Base-by-base conservation (phyloP, 2,113 vertebrate genomes). In the Epinephelus moara region DNA sequence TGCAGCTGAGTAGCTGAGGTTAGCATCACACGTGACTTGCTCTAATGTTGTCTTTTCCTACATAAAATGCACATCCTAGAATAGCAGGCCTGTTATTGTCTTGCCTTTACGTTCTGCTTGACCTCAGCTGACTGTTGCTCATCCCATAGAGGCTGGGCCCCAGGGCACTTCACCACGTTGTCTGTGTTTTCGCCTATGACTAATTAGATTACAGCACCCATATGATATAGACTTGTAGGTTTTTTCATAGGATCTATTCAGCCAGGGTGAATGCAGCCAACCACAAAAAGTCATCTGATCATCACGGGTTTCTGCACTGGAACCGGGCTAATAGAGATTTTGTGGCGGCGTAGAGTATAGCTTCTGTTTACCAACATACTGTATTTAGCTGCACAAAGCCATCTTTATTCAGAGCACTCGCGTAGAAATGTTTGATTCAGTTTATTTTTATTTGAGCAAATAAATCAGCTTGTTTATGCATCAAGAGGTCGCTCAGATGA, bases 201-300 rank as follows among this genome's bases (percentile, higher is more conserved):
- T 91, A 93, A 91, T 91, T 85, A 73, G 87, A 92, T 90, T 75
- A 88, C 53, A 75, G 55, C 70, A 40, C 23, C 82, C 82, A 85
- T 88, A 86, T 91, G 92, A 82, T 79, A 33, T 67, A 33, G 84
- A 75, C 75, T 53, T 64, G 63, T 63, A 69, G 61, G 77, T 85
- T 52, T 49, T 21, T 63, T 75, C 67, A 59, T 27, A 15, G 70
- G 47, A 80, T 88, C 62, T n/a, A 45, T 80, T 84, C 81, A 76
- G 23, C 66, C 47, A 1, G 61, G 57, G 59, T 17, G 52, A 52
- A 70, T 13, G 78, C 90, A 73, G 73, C 75, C 89, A 33, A 80
- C 59, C 84, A 63, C 45, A 75, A 60, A 57, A 83, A 74, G 69
- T 76, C 85, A 84, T 84, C 73, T 52, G 61, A 88, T 88, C 57